Evolutionary conservation across 2,888 invertebrate genomes (phyloP).

Genomic region (Saturnia pavonia): DNA sequence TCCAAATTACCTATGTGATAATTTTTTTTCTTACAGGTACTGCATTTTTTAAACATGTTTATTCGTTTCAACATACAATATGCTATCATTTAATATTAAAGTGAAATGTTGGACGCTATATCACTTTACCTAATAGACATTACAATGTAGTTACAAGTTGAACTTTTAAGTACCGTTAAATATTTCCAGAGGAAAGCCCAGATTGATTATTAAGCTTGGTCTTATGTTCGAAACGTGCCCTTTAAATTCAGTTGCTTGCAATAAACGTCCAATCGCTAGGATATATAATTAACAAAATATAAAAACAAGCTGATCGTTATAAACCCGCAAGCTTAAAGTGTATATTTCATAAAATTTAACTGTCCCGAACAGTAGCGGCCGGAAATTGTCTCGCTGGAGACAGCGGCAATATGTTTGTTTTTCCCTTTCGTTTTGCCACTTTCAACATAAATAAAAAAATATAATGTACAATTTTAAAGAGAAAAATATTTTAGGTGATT

Average conservation of each 20-base stretch:
- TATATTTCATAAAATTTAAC: conserved; percentile 67
- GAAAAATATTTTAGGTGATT: neutral
- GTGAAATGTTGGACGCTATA: neutral
- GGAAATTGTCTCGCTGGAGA: conserved; percentile 63
- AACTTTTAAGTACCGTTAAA: neutral
- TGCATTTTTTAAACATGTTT: too few species aligned
- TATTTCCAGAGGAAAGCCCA: neutral
- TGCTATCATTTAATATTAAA: neutral
- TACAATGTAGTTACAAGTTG: neutral
- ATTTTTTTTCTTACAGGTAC: too few species aligned
- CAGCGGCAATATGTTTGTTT: conserved; percentile 57
- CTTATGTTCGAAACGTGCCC: neutral
- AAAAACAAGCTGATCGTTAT: conserved; percentile 49
- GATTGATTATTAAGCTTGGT: neutral
- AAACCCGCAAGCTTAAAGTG: conserved; percentile 50
- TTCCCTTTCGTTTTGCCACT: conserved; percentile 56
- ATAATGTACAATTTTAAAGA: neutral
- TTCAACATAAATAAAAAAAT: conserved; percentile 33
- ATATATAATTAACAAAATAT: conserved; percentile 24
- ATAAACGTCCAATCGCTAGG: neutral
- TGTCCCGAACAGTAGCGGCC: conserved; percentile 60
- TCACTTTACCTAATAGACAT: neutral
- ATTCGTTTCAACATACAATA: too few species aligned
- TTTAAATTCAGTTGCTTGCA: conserved; percentile 5
- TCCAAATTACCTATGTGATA: too few species aligned